Evolutionary conservation across 2,797 vertebrate genomes (phyloP).

Genomic region (Cossypha heuglini): DNA sequence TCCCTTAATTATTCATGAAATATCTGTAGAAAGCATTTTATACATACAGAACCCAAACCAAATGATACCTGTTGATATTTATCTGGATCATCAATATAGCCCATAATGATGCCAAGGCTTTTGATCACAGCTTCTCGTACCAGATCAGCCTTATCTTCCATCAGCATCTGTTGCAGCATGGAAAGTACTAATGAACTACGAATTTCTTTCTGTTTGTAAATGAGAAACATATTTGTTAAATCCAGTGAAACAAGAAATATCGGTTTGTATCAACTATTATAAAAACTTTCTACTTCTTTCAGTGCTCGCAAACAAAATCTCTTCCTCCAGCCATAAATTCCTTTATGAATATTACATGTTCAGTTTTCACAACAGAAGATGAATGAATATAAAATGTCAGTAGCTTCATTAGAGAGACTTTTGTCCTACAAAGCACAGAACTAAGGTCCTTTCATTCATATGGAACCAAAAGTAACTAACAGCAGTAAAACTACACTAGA

Average conservation of each 20-base stretch:
- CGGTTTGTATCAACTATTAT: background rate
- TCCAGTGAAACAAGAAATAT: background rate
- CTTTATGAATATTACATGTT: background rate
- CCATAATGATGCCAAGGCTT: slow-evolving; percentile 97
- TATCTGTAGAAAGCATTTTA: background rate
- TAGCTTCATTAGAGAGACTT: background rate
- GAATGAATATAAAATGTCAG: background rate
- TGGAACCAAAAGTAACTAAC: background rate
- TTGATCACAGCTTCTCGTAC: slow-evolving; percentile 98
- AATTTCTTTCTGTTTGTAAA: slow-evolving; percentile 90
- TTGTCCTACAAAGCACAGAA: background rate
- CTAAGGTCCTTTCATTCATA: background rate
- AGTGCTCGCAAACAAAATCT: background rate
- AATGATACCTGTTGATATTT: slow-evolving; percentile 92
- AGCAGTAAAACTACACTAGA: background rate
- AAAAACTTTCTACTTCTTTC: background rate
- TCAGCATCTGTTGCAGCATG: slow-evolving; percentile 98
- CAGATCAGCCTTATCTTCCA: slow-evolving; percentile 97
- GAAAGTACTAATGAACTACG: slow-evolving; percentile 96
- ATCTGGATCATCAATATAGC: slow-evolving; percentile 96
- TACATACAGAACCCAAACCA: background rate
- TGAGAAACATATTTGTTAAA: background rate
- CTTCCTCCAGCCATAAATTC: background rate
- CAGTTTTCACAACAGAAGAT: background rate
- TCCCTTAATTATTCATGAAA: background rate